These are phyloP conservation scores for Micronisus gabar DNA, from an alignment of 2,113 vertebrate genomes.

Conservation along the genomic window DNA sequence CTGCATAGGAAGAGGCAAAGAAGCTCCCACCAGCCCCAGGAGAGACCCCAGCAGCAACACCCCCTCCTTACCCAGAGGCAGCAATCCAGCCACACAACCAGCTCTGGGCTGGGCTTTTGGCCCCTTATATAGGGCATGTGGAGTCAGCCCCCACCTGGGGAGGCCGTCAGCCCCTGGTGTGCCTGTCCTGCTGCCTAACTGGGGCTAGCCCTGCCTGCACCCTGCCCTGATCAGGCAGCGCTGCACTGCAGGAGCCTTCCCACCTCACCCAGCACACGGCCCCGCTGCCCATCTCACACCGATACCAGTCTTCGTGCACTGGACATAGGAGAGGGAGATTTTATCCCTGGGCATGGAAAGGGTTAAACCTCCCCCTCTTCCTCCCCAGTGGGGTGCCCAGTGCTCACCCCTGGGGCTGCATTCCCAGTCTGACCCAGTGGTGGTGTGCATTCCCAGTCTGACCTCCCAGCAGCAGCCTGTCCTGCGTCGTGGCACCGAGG, in stretches of 20 bases:
- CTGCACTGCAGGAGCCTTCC: rapidly evolving
- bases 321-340: no score
- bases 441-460: background rate
- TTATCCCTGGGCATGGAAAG: background rate
- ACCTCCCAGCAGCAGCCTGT: background rate
- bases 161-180: background rate
- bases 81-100: background rate
- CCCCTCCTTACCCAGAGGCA: background rate
- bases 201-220: background rate
- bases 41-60: background rate
- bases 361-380: background rate
- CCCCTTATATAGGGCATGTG: background rate
- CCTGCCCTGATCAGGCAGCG: background rate
- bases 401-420: background rate
- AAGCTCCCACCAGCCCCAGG: no score
- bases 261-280: rapidly evolving
- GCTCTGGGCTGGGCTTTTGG: background rate
- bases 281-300: rapidly evolving
- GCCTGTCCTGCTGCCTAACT: rapidly evolving
- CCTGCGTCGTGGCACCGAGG: rapidly evolving
- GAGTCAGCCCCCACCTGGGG: background rate
- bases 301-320: rapidly evolving
- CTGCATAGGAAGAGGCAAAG: rapidly evolving
- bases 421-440: background rate
- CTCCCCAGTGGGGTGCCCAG: background rate